Evolutionary conservation across 2,888 invertebrate genomes (phyloP).

Genomic region (Melieria omissa): DNA sequence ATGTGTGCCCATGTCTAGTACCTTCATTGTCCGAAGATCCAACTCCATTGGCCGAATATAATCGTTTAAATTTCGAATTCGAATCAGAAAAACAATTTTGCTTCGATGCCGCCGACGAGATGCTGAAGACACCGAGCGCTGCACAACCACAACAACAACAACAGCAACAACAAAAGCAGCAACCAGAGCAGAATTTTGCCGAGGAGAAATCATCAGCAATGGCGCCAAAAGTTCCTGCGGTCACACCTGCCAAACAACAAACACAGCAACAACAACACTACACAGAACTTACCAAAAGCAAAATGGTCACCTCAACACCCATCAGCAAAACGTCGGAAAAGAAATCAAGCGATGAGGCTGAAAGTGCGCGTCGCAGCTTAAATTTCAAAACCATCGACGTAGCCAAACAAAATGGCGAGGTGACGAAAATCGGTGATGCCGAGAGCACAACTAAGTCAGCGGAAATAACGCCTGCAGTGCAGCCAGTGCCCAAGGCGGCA

Average conservation of each 20-base stretch:
- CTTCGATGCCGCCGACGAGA: conserved; percentile 47
- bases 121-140: conserved; percentile 58
- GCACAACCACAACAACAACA: conserved; percentile 23
- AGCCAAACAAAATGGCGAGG: conserved; percentile 1
- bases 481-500: neutral
- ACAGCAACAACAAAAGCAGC: conserved; percentile 29
- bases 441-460: neutral
- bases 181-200: neutral
- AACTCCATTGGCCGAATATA: conserved; percentile 67
- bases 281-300: conserved; percentile 31
- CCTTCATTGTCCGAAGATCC: conserved; percentile 68
- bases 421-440: conserved; percentile 30
- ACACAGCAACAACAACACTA: conserved; percentile 29
- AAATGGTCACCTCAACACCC: conserved; percentile 59
- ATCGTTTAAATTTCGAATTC: conserved; percentile 65
- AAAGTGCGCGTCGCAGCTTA: conserved; percentile 14
- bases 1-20: conserved; percentile 52
- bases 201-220: neutral
- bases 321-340: conserved; percentile 42
- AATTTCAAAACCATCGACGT: neutral
- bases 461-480: neutral
- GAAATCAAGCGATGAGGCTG: conserved; percentile 10
- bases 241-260: conserved; percentile 13
- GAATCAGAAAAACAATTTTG: conserved; percentile 58
- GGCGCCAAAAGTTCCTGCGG: conserved; percentile 41